These are phyloP conservation scores for Mormyrops attenuatus DNA, from an alignment of 2,797 vertebrate species.

Conservation along the genomic window DNA sequence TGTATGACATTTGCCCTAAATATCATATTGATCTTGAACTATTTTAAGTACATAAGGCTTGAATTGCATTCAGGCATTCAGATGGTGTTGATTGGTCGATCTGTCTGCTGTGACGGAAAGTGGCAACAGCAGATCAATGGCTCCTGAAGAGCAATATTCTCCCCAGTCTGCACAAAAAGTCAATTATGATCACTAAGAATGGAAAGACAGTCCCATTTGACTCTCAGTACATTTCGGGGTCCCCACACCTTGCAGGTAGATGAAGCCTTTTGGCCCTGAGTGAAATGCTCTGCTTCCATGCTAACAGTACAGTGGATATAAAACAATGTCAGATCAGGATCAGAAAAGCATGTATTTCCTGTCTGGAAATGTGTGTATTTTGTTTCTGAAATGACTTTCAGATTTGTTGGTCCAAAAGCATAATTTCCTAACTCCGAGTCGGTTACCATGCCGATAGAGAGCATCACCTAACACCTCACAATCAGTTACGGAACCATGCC, in stretches of 20 bases:
- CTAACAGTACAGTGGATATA: neutral
- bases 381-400: neutral
- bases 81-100: conserved; percentile 24
- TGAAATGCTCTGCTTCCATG: neutral
- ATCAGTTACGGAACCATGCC: neutral
- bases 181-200: conserved; percentile 4
- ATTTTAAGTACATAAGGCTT: conserved; percentile 25
- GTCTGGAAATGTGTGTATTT: neutral
- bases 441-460: neutral
- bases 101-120: conserved; percentile 19
- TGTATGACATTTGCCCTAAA: conserved; percentile 33
- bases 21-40: conserved; percentile 35
- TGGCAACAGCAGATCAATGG: conserved; percentile 28
- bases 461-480: neutral
- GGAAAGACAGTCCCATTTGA: neutral
- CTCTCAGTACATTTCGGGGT: neutral
- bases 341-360: neutral
- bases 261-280: neutral
- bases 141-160: neutral
- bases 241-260: neutral
- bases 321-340: neutral
- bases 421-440: neutral
- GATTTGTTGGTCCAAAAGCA: neutral
- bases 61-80: conserved; percentile 21
- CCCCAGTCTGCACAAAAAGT: conserved; percentile 17